Base-by-base conservation (phyloP, 2,888 invertebrate species). In the Athalia cordata region DNA sequence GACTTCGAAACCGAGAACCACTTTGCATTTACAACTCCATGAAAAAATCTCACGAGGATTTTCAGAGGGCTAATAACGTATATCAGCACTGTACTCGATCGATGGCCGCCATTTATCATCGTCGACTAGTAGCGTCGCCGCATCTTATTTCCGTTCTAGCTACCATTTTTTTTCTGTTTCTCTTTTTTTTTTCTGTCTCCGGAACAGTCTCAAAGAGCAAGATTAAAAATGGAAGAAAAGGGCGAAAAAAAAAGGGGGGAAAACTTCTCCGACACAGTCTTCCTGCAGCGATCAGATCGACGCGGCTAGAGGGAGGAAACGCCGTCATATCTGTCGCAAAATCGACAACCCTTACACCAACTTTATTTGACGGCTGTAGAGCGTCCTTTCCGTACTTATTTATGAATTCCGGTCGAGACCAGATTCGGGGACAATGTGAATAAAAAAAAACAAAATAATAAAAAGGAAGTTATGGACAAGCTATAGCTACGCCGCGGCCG, bases 61-160 rank as follows among this genome's bases (percentile, higher is more conserved):
- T 67, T 15, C 15, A 15, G 50, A 4, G 67, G 49, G 50, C 6
- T 50, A 13, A 49, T 49, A 66, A 47, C 49, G 66, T 2, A 66
- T 6, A 5, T 7, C n/a, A 11, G 8, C 13, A 13, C 13, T 78
- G 66, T 78, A 49, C 50, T 66, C 52, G 62, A 72, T 70, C 70
- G 76, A 76, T 80, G 55, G 80, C 59, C 55, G 65, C n/a, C 29
- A 79, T 79, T 80, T 72, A 49, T 77, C 57, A 45, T 61, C 77
- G 43, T 29, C 45, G 79, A 49, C 64, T 57, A 15, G 29, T 29
- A 29, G 64, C 67, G 66, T 49, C 55, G 64, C 57, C 49, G 66
- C 79, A 61, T 7, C 64, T 68, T 55, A 68, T 68, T 68, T 68
- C 68, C 68, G 68, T 13, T 55, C 55, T 68, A 50, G 55, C 50